These are phyloP conservation scores for Oscheius sp. DNA, from an alignment of 2,888 invertebrate species.

Conservation along the genomic window DNA sequence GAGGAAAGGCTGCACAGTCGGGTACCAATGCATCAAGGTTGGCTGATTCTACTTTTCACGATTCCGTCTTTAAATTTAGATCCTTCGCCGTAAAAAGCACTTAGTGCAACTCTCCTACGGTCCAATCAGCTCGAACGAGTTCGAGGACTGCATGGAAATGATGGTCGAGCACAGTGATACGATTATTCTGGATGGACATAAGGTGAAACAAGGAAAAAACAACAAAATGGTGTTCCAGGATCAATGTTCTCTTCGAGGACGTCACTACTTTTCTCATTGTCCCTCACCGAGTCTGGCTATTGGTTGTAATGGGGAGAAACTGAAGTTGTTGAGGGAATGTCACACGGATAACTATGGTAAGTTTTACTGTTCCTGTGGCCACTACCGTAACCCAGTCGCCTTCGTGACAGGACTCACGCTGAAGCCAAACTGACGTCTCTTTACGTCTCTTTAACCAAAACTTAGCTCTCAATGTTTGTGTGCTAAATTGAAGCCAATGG, in stretches of 20 bases:
- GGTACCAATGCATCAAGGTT: conserved; percentile 53
- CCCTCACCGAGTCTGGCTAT: conserved; percentile 37
- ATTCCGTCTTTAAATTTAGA: not conserved
- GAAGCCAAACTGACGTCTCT: not conserved
- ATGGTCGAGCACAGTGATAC: conserved; percentile 44
- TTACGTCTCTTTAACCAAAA: not conserved
- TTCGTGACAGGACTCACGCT: not conserved
- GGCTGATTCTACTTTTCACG: not conserved
- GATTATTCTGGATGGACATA: conserved; percentile 39
- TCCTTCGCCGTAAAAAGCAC: conserved; percentile 31
- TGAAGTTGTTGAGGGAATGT: conserved; percentile 44
- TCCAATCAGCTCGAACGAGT: conserved; percentile 37
- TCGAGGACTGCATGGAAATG: conserved; percentile 49
- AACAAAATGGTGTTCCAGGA: not conserved
- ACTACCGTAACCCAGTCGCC: not conserved
- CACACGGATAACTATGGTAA: conserved; percentile 42
- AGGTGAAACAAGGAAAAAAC: not conserved
- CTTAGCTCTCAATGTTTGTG: not conserved
- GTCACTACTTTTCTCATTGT: conserved; percentile 41
- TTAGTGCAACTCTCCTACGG: conserved; percentile 35
- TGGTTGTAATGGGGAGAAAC: conserved; percentile 42
- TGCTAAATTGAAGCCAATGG: too few relatives aligned
- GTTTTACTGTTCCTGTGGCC: not conserved
- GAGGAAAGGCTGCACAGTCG: conserved; percentile 51
- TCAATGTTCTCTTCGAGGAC: conserved; percentile 18